A percentile compares a stretch with the other conserved stretches of the same genome.
Conservation (phyloP, 2,113 vertebrate genomes). For the Tapirus terrestris region DNA sequence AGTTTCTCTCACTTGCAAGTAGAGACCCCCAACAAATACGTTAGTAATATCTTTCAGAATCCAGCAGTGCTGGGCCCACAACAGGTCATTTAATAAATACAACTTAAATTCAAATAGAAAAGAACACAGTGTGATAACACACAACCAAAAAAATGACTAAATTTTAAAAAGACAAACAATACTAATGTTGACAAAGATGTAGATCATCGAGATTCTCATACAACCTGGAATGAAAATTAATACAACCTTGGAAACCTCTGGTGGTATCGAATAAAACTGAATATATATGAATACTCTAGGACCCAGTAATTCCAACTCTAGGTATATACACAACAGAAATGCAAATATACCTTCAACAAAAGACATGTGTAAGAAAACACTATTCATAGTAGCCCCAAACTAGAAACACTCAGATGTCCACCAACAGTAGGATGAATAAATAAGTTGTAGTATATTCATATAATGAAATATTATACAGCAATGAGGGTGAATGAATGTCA, state of each 20-base stretch:
- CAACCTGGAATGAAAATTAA: not conserved
- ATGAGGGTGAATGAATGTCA: not conserved
- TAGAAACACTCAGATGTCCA: not conserved
- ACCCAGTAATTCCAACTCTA: not conserved
- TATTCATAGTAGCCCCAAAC: not conserved
- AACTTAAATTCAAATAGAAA: conserved; percentile 10
- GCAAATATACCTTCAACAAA: not conserved
- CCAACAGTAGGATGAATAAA: not conserved
- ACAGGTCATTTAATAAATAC: not conserved
- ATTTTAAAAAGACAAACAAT: not conserved
- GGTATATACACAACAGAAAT: not conserved
- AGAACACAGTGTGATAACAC: not conserved
- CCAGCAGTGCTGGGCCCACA: not conserved
- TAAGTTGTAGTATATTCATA: not conserved
- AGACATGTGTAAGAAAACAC: not conserved
- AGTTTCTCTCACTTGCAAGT: not conserved
- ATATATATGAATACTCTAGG: not conserved
- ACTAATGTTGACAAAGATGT: not conserved
- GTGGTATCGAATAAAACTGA: not conserved
- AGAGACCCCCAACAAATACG: not conserved
- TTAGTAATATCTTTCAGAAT: not conserved
- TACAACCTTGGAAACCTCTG: not conserved
- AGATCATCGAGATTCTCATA: not conserved
- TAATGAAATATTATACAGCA: not conserved
- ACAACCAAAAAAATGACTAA: not conserved